phyloP scores from a whole-genome alignment of 2,888 invertebrate species.

The Allophyes oxyacanthae region DNA sequence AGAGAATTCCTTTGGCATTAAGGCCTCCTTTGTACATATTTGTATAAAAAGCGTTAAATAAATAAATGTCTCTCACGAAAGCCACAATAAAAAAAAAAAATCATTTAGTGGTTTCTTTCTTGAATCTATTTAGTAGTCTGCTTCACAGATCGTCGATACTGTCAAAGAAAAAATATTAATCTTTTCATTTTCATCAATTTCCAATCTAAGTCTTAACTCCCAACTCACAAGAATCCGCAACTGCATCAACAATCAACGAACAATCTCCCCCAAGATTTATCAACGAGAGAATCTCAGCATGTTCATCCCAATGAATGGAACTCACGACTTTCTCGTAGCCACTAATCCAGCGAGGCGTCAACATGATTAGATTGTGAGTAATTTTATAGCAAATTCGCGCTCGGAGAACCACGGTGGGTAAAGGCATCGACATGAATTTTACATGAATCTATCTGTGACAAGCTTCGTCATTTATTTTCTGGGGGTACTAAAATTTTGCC shows the following conservation, averaged over 20 bases:
- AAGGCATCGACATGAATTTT: conserved; percentile 80
- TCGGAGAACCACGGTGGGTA: conserved; percentile 64
- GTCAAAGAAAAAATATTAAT: no score
- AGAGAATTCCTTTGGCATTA: no score
- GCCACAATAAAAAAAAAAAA: no score
- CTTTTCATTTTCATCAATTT: no score
- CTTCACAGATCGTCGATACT: no score
- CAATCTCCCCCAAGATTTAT: conserved; percentile 43
- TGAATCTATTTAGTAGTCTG: no score
- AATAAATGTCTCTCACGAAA: no score
- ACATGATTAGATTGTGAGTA: conserved; percentile 83
- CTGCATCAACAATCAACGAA: conserved; percentile 38
- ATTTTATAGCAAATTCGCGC: conserved; percentile 82
- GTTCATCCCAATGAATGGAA: conserved; percentile 53
- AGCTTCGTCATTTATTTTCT: conserved; percentile 78
- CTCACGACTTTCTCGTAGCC: conserved; percentile 52
- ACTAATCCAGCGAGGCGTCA: conserved; percentile 67
- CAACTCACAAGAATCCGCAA: conserved; percentile 12
- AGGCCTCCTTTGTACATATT: no score
- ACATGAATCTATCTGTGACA: conserved; percentile 80
- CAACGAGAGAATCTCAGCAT: conserved; percentile 51
- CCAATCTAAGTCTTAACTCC: neutral
- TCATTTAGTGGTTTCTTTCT: no score
- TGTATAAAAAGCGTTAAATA: no score
- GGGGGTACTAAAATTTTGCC: conserved; percentile 65